Evolutionary conservation across 2,888 invertebrate genomes (phyloP), one percentile per base, ranked within the genome.

Genomic region (Cataglyphis rosenhaueri): DNA sequence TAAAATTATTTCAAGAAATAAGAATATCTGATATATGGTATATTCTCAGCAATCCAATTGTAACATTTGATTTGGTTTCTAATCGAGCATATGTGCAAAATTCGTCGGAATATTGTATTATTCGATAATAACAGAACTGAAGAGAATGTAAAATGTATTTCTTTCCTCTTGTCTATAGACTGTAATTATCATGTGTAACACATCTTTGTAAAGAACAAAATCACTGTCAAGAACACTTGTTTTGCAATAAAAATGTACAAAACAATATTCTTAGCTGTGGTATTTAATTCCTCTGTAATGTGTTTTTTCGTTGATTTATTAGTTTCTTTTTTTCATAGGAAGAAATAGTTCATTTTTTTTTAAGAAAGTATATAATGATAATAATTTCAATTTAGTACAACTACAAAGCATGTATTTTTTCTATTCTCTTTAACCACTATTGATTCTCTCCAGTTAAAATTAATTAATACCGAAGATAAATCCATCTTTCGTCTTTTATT

Each of bases 221-320:
- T 62, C 29, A 75, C 32, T 78, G 84, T 83, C 35, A 73, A 82
- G 10, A 82, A 76, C 12, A 65, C 38, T 74, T 82, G 61, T 87
- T 90, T 82, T 82, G n/a, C 78, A 90, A 89, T 89, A 87, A 87
- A 84, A 44, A 84, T 89, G 55, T 84, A 88, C 48, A 86, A 87
- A 87, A 57, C 59, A 82, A 86, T 64, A 73, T 73, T 86, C 68
- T 75, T 66, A 84, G 66, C 78, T 84, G 84, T 78, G 84, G 65
- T 82, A 81, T 86, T 88, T 74, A 83, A 84, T 90, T 81, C 73
- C 74, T 84, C 44, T 59, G 32, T 70, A 59, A 57, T 29, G 12
- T 41, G 41, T 41, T 35, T 32, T 35, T 68, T 68, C 68, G 38
- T 78, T 78, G 9, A 1, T 78, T 8, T 15, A 6, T 32, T 57